Conservation (phyloP, 2,113 vertebrate genomes). For the Rhegmatorhina hoffmannsi region DNA sequence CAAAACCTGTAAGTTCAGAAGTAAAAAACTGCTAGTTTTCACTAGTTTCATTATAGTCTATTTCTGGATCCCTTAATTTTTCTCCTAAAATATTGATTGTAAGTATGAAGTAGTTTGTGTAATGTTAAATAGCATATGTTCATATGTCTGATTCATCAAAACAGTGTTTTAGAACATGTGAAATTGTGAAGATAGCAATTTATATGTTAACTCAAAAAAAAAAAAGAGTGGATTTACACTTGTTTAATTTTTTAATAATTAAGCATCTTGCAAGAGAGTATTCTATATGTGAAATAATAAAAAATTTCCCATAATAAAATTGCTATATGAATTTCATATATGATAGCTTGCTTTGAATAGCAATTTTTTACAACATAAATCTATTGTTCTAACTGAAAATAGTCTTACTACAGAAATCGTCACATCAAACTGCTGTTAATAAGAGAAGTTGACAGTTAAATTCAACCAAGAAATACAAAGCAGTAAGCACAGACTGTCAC, state of each 20-base stretch:
- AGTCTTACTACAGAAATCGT: not conserved
- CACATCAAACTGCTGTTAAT: not conserved
- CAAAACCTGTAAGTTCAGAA: conserved; percentile 53
- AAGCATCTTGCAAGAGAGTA: not conserved
- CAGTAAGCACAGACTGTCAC: not conserved
- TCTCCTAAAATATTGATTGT: not conserved
- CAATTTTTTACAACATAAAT: not conserved
- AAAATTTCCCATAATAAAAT: not conserved
- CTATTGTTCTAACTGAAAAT: not conserved
- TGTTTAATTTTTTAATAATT: not conserved
- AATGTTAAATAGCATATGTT: not conserved
- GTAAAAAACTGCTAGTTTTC: conserved; percentile 23
- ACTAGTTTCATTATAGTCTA: conserved; percentile 12
- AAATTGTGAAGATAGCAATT: not conserved
- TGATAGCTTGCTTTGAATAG: not conserved
- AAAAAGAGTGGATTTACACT: not conserved
- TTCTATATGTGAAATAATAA: not conserved
- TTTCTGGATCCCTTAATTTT: conserved; percentile 30
- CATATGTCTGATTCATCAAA: not conserved
- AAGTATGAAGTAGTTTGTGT: not conserved
- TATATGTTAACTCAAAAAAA: not conserved
- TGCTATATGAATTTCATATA: not conserved
- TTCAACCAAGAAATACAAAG: not conserved
- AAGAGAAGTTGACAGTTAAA: not conserved
- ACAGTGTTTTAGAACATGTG: not conserved